Evolutionary conservation across 2,888 invertebrate species (phyloP), one percentile per base, ranked within the genome.

Genomic region (Pristionchus fissidentatus): DNA sequence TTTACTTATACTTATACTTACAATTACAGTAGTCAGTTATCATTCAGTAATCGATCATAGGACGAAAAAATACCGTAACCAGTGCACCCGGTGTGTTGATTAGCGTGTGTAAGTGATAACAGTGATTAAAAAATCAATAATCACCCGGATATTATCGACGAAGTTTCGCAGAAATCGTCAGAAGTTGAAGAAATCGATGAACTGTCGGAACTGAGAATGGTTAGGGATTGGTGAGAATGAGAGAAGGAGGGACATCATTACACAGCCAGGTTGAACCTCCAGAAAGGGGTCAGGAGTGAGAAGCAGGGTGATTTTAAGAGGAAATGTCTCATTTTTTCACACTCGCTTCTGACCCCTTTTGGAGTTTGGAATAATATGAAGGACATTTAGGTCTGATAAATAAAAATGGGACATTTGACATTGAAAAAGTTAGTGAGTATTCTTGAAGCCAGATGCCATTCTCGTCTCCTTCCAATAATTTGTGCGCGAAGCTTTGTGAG

Each of bases 71-170:
- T 55, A 55, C 55, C 62, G n/a, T n/a, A n/a, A 35, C 70, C 41
- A 70, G 70, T 70, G 70, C 70, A 41, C 70, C 70, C 70, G 1
- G 70, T 70, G 70, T 7, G 70, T 70, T 70, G 70, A 70, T 70
- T 70, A 70, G 70, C 70, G 41, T 70, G 70, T 41, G n/a, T 4
- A 22, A n/a, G 2, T 29, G 60, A n/a, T n/a, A n/a, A n/a, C n/a
- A 66, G 15, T 66, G 19, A 66, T 66, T 66, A 41, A 66, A n/a
- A 38, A 70, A n/a, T 70, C 2, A 70, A 41, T 70, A 70, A 70
- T 70, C 70, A 70, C 70, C 70, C 70, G 8, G 70, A 70, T 70
- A 70, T 70, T 22, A 70, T 43, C 19, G 70, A 70, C 3, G 70
- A 5, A 1, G n/a, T 41, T 38, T 70, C 70, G 43, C 70, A 70